A percentile compares a stretch with the other conserved stretches of the same genome.
These are phyloP conservation scores for Lepidocyrtinus sp. DNA, from an alignment of 2,888 invertebrate species.

Conservation along the genomic window DNA sequence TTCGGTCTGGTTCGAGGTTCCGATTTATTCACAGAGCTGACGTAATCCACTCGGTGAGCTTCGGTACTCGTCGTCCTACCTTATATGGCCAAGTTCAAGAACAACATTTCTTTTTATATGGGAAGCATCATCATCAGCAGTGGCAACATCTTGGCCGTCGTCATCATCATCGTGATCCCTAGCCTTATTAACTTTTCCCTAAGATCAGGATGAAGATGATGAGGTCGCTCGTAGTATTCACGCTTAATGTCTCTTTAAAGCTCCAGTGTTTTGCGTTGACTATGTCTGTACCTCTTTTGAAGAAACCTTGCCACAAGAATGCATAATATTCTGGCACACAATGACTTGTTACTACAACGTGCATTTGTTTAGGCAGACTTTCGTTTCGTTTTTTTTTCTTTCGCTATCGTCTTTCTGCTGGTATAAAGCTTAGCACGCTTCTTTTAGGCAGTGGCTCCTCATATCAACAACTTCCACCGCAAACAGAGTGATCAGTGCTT, in stretches of 20 bases:
- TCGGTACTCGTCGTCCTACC: slow-evolving; percentile 70
- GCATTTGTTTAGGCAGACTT: neutral
- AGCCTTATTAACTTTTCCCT: neutral
- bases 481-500: slow-evolving; percentile 40
- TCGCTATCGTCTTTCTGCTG: no score
- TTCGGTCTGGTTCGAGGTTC: slow-evolving; percentile 66
- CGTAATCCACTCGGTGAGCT: slow-evolving; percentile 70
- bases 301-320: neutral
- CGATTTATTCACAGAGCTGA: slow-evolving; percentile 70
- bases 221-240: neutral
- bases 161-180: neutral
- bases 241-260: neutral
- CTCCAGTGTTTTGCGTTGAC: neutral
- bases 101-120: slow-evolving; percentile 65
- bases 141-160: neutral
- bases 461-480: slow-evolving; percentile 37
- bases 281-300: neutral
- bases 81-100: slow-evolving; percentile 71
- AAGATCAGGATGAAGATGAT: neutral
- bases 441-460: no score
- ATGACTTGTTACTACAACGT: neutral
- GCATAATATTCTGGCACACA: neutral
- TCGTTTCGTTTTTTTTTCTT: slow-evolving; percentile 26
- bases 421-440: no score
- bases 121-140: slow-evolving; percentile 60